Evolutionary conservation across 2,113 vertebrate genomes (phyloP), one percentile per base, ranked within the genome.

Genomic region (Poicephalus meyeri): DNA sequence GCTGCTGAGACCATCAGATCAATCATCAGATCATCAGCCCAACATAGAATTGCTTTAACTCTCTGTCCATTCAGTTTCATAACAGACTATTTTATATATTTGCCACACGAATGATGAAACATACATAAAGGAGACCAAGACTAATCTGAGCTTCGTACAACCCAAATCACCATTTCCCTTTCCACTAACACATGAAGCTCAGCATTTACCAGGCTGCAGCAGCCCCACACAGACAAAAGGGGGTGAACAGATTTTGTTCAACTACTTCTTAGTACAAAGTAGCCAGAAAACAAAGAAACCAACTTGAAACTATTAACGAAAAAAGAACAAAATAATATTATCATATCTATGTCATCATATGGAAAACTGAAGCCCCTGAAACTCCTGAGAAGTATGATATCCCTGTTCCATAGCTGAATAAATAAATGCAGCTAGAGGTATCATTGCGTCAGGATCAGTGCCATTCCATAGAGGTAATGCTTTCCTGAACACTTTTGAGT

Each of bases 1-100:
- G 65, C 65, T 88, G 72, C 65, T 90, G 58, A 64, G 50, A 66
- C 72, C 69, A 58, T 47, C 60, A 74, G 82, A 92, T 86, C 89
- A 83, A 56, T 61, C 79, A 35, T 28, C 72, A 80, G 53, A 58
- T 91, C 63, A 78, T 37, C 74, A 28, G 42, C 14, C 56, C 56
- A 46, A 53, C 4, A 80, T 1, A 74, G 55, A 86, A 86, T 15
- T 28, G 50, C 83, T 74, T 78, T 63, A 28, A 71, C 70, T 77
- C 39, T 33, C 58, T 29, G 16, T 5, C 55, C 35, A 2, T 35
- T 35, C 29, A 13, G 14, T 79, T 74, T 50, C 65, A 41, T 58
- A 85, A 64, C 4, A 10, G 23, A 46, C 26, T 24, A 11, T 29
- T 74, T 86, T 60, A 58, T 12, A 1, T 10, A 15, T 49, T 65